Evolutionary conservation across 2,888 invertebrate species (phyloP), one percentile per base, ranked within the genome.

Genomic region (Hyalella azteca): DNA sequence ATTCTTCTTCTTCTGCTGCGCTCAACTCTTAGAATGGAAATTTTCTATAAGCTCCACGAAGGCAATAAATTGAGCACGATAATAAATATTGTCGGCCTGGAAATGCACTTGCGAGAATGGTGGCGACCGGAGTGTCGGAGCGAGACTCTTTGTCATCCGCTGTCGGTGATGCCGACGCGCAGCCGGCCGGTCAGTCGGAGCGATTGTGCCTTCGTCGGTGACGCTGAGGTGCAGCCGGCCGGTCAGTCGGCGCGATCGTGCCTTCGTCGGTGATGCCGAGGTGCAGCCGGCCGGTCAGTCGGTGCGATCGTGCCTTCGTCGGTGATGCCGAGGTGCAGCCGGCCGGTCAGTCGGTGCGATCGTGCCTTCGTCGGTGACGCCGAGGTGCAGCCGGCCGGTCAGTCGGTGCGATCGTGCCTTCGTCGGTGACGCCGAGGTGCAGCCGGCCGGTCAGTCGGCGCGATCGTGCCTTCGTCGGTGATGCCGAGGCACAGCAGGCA

Each of bases 1-100:
- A 66, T 66, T 66, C 36, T 66, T 66, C 66, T 66, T 66, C 66
- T 66, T 22, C 66, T 66, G 7, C 66, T 66, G 32, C 26, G 36
- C 66, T 66, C 66, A 66, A 66, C 66, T 66, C 66, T 66, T 66
- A 66, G 66, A 66, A 66, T 66, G 66, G 66, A 66, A 66, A 66
- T 66, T 66, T 66, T 66, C 66, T 66, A 66, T 66, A 66, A 66
- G 66, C 66, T 36, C 66, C 36, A 36, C 26, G 66, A 66, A 66
- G 66, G 66, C 66, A 36, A 66, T 66, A 66, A 66, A 66, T 66
- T 66, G 66, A 19, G 36, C 36, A 29, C 29, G 29, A 66, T 66
- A 66, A 66, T 66, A 66, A 66, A 66, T 66, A 66, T 66, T 66
- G 66, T 66, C 66, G 66, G n/a, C 36, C 22, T 36, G 36, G 66